Conservation (phyloP, 92 coral and sea anemone genomes). For the Phenganax subtilis region DNA sequence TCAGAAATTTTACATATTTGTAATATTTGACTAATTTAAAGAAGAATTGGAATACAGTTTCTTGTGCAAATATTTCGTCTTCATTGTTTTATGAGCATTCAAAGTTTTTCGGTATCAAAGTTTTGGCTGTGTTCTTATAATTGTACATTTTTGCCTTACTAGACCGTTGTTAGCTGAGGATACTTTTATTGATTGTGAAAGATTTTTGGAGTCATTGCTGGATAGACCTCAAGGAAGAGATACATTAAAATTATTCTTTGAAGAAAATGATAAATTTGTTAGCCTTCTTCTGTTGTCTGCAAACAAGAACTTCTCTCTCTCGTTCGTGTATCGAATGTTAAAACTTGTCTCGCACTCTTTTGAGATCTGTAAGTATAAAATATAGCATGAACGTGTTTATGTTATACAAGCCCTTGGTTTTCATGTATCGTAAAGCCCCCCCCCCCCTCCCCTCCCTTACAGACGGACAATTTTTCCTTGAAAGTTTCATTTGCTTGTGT, state of each 20-base stretch:
- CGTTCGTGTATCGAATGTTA: conserved; percentile 85
- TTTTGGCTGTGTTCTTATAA: not conserved
- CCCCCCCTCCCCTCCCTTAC: too few relatives aligned
- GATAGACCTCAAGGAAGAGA: conserved; percentile 72
- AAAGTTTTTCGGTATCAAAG: not conserved
- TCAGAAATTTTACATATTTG: too few relatives aligned
- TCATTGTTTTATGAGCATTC: too few relatives aligned
- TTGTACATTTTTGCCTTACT: conserved; percentile 20
- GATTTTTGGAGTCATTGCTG: conserved; percentile 76
- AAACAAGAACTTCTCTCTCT: conserved; percentile 71
- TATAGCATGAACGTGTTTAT: too few relatives aligned
- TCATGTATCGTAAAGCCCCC: too few relatives aligned
- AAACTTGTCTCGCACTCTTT: conserved; percentile 76
- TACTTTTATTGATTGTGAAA: conserved; percentile 75
- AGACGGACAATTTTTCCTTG: too few relatives aligned
- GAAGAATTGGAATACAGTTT: not conserved
- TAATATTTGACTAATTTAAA: not conserved
- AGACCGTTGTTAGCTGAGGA: conserved; percentile 84
- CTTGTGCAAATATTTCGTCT: too few relatives aligned
- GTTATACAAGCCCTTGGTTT: too few relatives aligned
- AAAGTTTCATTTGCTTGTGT: too few relatives aligned
- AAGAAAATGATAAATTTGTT: conserved; percentile 67
- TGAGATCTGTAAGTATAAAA: conserved; percentile 68
- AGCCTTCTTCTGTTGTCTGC: conserved; percentile 73
- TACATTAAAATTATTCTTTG: conserved; percentile 65